These are phyloP conservation scores for Xenopus borealis DNA, from an alignment of 2,113 vertebrate genomes.

Conservation along the genomic window DNA sequence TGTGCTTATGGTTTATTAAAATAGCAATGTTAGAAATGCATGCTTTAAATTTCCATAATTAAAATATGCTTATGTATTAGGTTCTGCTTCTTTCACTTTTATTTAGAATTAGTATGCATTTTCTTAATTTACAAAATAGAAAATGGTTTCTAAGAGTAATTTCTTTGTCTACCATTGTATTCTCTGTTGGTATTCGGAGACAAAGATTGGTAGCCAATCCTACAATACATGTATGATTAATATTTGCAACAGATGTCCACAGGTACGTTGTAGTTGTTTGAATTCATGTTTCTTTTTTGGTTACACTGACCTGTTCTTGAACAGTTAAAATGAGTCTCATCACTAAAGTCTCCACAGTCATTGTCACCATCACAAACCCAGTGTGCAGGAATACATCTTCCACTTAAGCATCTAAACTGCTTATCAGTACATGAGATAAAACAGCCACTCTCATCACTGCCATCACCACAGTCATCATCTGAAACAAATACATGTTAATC, in stretches of 20 bases:
- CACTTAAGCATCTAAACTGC: conserved; percentile 86
- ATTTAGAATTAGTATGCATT: too few species aligned
- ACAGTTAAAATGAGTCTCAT: conserved; percentile 82
- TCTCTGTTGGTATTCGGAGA: too few species aligned
- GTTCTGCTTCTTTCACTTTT: too few species aligned
- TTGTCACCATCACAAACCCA: conserved; percentile 96
- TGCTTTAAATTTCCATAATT: too few species aligned
- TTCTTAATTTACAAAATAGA: too few species aligned
- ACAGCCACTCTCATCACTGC: conserved; percentile 87
- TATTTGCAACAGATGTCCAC: too few species aligned
- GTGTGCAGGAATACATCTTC: conserved; percentile 86
- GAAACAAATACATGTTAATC: background rate
- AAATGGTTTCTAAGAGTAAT: too few species aligned
- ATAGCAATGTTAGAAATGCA: too few species aligned
- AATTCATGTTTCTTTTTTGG: background rate
- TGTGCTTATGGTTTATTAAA: background rate
- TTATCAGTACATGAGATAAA: conserved; percentile 77
- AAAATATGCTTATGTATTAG: too few species aligned
- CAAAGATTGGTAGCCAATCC: too few species aligned
- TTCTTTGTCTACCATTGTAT: too few species aligned
- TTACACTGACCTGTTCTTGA: conserved; percentile 73
- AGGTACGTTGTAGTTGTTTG: background rate
- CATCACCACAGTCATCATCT: conserved; percentile 95
- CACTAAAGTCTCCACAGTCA: conserved; percentile 94
- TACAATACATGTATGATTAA: too few species aligned